Base-by-base conservation (phyloP, 2,888 invertebrate genomes). In the Ethmia dodecea region DNA sequence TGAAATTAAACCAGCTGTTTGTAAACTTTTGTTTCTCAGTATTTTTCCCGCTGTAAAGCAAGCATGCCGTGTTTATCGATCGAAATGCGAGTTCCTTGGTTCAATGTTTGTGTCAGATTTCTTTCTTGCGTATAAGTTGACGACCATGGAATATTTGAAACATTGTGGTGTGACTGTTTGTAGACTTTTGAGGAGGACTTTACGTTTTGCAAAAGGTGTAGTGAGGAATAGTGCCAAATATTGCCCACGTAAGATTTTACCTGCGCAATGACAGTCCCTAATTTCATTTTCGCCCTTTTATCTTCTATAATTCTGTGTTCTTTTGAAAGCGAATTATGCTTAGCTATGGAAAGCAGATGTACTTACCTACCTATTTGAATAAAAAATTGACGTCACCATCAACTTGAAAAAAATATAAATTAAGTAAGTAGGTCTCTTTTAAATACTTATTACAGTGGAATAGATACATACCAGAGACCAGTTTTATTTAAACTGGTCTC, bases 31-130 rank as follows among this genome's bases (percentile, higher is more conserved):
- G 20, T 28, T 49, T 52, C 40, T 53, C 67, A 75, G 72, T 77
- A 50, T 54, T 49, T 49, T 58, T 52, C 55, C 43, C 38, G 49
- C 50, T 45, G 52, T 58, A 45, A 45, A 31, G 52, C 54, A 58
- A 67, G 58, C 47, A 73, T 74, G 74, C 54, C 68, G 74, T 57
- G 67, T 67, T 45, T 52, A 34, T 42, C 33, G 47, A 43, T 33
- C 33, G 29, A 29, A 15, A 25, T 29, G 16, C 36, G 32, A 39
- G 37, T 33, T 33, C 8, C 42, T 44, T 43, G 49, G 40, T 40
- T 46, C 28, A 45, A 42, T 25, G 38, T 49, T 40, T 37, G 49
- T 51, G 52, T 43, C 37, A 40, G 35, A 24, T 49, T 32, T 40
- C 41, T 32, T 46, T 42, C 40, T 38, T 38, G 37, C 45, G 41